phyloP scores from a whole-genome alignment of 2,888 invertebrate genomes.

The Frankliniella intonsa region DNA sequence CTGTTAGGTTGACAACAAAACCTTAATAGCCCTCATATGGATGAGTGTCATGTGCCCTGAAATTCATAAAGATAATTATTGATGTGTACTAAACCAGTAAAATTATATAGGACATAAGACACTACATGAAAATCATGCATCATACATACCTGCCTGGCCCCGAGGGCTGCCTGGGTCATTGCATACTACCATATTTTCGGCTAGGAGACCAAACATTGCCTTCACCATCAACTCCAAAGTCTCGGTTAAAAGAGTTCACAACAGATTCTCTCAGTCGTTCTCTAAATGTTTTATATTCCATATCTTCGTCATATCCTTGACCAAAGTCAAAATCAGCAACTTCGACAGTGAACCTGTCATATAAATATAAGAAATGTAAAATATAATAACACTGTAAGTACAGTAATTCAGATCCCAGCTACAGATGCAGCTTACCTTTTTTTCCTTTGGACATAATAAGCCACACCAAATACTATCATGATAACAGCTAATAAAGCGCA shows the following conservation, averaged over 20 bases:
- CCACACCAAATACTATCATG: constrained; percentile 78
- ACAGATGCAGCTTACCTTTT: constrained; percentile 54
- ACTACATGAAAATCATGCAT: background rate
- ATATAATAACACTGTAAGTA: constrained; percentile 30
- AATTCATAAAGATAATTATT: background rate
- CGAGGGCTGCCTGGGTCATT: constrained; percentile 35
- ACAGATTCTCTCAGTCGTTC: constrained; percentile 77
- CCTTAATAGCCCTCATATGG: constrained; percentile 14
- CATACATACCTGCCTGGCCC: background rate
- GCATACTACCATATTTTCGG: constrained; percentile 42
- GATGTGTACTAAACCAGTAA: background rate
- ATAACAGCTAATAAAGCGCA: constrained; percentile 78
- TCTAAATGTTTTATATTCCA: constrained; percentile 82
- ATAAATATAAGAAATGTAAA: background rate
- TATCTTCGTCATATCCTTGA: constrained; percentile 55
- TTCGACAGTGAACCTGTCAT: constrained; percentile 59
- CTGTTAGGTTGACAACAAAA: background rate
- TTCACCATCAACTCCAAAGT: constrained; percentile 39
- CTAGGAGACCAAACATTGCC: constrained; percentile 38
- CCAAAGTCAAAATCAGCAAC: constrained; percentile 90
- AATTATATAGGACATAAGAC: too few species aligned
- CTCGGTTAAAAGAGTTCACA: constrained; percentile 52
- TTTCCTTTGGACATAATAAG: constrained; percentile 77
- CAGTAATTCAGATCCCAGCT: background rate
- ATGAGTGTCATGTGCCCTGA: constrained; percentile 14